Base-by-base conservation (phyloP, 2,113 vertebrate species). In the Mobula birostris region DNA sequence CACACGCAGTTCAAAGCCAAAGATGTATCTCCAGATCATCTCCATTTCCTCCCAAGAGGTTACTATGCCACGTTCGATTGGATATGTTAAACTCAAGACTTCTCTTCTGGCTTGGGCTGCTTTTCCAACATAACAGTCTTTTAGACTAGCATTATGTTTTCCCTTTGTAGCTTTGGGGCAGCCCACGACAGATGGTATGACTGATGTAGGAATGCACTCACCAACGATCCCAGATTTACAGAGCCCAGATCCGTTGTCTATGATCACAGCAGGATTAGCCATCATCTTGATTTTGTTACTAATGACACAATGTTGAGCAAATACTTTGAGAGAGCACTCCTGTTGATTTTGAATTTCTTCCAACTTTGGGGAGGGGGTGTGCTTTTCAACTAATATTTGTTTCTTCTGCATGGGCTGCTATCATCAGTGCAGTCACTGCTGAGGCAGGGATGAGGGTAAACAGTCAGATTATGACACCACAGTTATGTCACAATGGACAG, bases 161-260 rank as follows among this genome's bases (percentile, higher is more conserved):
- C 91, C 70, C 70, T 93, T 93, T 29, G 91, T 76, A 12, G n/a
- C 32, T 68, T 72, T 80, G 29, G 94, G 72, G 9, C 78, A 87
- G 76, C 94, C 94, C 40, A 94, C 78, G 48, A 94, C 19, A 17
- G 94, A 94, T 15, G 78, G 94, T 72, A 94, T 72, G 27, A 80
- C 78, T 40, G 82, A 94, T 40, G 61, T 68, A 15, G 94, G 94
- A 66, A 78, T 88, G 21, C 87, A 94, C n/a, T 94, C 87, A 29
- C 94, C 94, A 7, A 88, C 94, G 27, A 93, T 78, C 24, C 94
- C 94, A 77, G 94, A 83, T 76, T 94, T 94, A 66, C 94, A 94
- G 21, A 94, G 27, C 21, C 94, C 87, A 78, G 94, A 94, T 87
- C 94, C 94, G 40, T 94, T 94, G 94, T 94, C 94, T 63, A 94